These are phyloP conservation scores for Drosophila conformis DNA, from an alignment of 2,888 invertebrate genomes.

Conservation along the genomic window DNA sequence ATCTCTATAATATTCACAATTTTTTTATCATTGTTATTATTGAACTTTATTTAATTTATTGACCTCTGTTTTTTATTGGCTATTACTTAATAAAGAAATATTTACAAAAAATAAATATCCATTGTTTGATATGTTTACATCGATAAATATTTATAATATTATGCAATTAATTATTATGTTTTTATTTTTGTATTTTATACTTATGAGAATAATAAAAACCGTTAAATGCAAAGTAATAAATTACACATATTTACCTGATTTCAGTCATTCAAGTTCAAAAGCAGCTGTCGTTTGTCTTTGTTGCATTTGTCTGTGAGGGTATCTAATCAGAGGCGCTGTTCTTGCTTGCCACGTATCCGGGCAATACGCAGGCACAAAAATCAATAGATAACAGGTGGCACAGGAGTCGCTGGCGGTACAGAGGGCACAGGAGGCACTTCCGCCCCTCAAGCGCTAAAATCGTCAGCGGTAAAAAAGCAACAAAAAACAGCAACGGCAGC, in stretches of 20 bases:
- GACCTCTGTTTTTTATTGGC: too few relatives aligned
- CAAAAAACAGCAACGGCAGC: slow-evolving; percentile 13
- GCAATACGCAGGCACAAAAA: slow-evolving; percentile 65
- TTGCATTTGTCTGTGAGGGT: slow-evolving; percentile 27
- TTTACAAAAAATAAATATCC: neutral
- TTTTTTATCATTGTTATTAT: neutral
- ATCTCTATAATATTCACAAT: neutral
- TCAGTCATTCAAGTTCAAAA: neutral
- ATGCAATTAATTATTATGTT: neutral
- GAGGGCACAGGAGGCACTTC: slow-evolving; percentile 58
- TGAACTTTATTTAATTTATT: too few relatives aligned
- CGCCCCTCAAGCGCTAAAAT: slow-evolving; percentile 27
- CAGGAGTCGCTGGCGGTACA: slow-evolving; percentile 67
- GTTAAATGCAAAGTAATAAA: neutral
- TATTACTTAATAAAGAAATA: neutral
- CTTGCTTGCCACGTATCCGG: slow-evolving; percentile 28
- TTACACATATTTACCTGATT: neutral
- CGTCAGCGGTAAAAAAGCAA: slow-evolving; percentile 41
- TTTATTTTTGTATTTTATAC: neutral
- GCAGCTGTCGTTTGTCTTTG: neutral
- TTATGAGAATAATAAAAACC: neutral
- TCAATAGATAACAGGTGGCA: slow-evolving; percentile 79
- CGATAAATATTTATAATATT: neutral
- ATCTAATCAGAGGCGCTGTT: slow-evolving; percentile 5
- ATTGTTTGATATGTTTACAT: neutral